phyloP scores from a whole-genome alignment of 2,888 invertebrate species.

The Masnerella sp. region DNA sequence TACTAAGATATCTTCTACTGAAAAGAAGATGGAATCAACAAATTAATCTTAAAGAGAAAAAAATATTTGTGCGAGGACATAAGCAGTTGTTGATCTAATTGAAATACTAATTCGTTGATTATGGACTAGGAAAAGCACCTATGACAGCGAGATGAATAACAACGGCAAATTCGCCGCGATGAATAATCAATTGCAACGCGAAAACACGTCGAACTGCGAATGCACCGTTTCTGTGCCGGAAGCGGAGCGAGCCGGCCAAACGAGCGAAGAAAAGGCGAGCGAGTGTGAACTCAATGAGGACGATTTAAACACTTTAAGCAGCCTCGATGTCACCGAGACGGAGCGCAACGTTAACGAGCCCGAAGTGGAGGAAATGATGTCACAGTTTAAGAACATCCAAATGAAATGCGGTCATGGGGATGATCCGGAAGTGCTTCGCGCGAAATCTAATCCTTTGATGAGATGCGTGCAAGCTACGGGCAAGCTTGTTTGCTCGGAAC shows the following conservation, averaged over 20 bases:
- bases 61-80: constrained; percentile 1
- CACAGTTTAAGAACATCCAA: constrained; percentile 51
- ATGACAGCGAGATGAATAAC: constrained; percentile 17
- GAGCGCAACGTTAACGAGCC: constrained; percentile 43
- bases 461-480: constrained; percentile 63
- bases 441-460: constrained; percentile 33
- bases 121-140: constrained; percentile 19
- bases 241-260: constrained; percentile 53
- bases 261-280: constrained; percentile 54
- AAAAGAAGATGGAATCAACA: too few species aligned
- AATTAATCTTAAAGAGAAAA: too few species aligned
- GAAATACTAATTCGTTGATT: constrained; percentile 26
- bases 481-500: constrained; percentile 66
- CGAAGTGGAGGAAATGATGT: constrained; percentile 59
- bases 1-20: too few species aligned
- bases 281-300: constrained; percentile 56
- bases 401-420: constrained; percentile 57
- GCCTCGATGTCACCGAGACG: constrained; percentile 42
- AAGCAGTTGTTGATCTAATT: constrained; percentile 26
- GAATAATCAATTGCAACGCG: constrained; percentile 47
- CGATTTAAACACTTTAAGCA: constrained; percentile 58
- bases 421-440: constrained; percentile 43
- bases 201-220: constrained; percentile 41
- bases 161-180: constrained; percentile 25
- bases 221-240: constrained; percentile 51